Conservation (phyloP, 2,113 vertebrate species). For the Ophthalmolycus amberensis region DNA sequence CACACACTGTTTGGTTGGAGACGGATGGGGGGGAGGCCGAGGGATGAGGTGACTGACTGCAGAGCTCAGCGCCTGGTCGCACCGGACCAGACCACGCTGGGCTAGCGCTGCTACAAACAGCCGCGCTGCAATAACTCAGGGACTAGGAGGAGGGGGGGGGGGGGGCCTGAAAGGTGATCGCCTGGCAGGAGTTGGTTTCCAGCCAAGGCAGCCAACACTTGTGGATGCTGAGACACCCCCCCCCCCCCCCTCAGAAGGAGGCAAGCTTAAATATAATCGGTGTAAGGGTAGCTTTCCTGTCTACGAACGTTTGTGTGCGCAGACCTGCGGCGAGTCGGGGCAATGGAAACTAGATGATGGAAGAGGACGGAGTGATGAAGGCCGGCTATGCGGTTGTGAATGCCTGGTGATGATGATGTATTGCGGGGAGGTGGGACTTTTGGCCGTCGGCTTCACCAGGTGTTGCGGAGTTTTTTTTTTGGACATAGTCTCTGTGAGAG, state of each 20-base stretch:
- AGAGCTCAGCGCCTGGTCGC: constrained; percentile 47
- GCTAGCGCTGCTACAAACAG: constrained; percentile 65
- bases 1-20: constrained; percentile 44
- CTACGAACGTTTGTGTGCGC: constrained; percentile 62
- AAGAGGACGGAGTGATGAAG: constrained; percentile 68
- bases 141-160: constrained; percentile 55
- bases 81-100: constrained; percentile 62
- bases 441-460: constrained; percentile 52
- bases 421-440: constrained; percentile 46
- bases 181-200: constrained; percentile 81
- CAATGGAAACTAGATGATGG: constrained; percentile 56
- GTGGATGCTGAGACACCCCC: constrained; percentile 62
- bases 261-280: constrained; percentile 71
- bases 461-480: constrained; percentile 44
- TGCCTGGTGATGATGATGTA: constrained; percentile 65
- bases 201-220: constrained; percentile 72
- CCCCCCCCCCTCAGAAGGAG: constrained; percentile 75
- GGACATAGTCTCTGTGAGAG: constrained; percentile 48
- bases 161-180: constrained; percentile 80
- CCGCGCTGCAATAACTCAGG: constrained; percentile 80
- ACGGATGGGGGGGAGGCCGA: not conserved
- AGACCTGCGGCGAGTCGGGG: constrained; percentile 45
- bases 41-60: constrained; percentile 34
- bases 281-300: constrained; percentile 85
- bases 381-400: constrained; percentile 57